These are phyloP conservation scores for Agrotis clavis DNA, from an alignment of 2,888 invertebrate species.

Conservation along the genomic window DNA sequence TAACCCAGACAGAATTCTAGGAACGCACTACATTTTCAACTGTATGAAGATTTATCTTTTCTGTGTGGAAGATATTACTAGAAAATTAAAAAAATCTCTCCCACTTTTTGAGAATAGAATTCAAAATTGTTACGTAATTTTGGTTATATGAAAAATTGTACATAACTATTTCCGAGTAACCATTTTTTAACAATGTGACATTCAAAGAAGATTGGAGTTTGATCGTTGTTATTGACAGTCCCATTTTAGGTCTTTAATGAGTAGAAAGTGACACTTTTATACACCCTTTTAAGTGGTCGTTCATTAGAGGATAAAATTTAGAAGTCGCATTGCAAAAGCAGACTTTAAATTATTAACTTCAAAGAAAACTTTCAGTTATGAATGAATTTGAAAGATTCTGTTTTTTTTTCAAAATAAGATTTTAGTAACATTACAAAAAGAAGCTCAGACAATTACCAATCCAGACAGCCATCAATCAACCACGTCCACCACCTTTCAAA, in stretches of 20 bases:
- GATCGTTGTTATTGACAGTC: too few species aligned
- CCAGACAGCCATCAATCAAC: conserved; percentile 14
- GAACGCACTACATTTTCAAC: conserved; percentile 20
- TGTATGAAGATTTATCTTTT: conserved; percentile 7
- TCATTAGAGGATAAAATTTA: too few species aligned
- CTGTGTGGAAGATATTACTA: conserved; percentile 2
- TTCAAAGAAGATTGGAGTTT: background rate
- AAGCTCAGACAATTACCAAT: background rate
- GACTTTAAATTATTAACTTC: background rate
- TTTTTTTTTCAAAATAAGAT: background rate
- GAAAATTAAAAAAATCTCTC: conserved; percentile 22
- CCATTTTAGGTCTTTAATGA: background rate
- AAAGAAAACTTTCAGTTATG: background rate
- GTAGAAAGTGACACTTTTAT: too few species aligned
- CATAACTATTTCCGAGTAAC: background rate
- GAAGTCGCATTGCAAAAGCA: background rate
- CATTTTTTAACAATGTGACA: background rate
- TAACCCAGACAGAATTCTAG: conserved; percentile 24
- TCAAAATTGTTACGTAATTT: background rate
- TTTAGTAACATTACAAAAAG: background rate
- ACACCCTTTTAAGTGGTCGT: too few species aligned
- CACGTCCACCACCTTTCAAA: background rate
- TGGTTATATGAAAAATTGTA: background rate
- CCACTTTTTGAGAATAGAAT: background rate
- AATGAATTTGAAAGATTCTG: background rate